Evolutionary conservation across 2,888 invertebrate species (phyloP).

Genomic region (Diaperis boleti): DNA sequence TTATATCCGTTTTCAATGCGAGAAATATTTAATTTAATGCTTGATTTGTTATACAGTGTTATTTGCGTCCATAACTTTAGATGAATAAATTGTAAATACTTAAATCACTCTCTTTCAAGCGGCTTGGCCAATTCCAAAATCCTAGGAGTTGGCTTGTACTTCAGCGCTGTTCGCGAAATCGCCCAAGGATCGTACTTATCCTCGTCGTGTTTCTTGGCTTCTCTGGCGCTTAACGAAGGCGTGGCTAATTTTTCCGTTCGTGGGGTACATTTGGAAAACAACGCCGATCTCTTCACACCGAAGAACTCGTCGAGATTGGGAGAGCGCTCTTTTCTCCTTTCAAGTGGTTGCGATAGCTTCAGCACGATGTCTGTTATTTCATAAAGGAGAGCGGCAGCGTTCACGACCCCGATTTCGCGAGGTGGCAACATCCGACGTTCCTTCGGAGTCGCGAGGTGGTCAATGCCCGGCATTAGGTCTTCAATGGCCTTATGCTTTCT

Average conservation of each 20-base stretch:
- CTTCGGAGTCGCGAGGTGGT: slow-evolving; percentile 51
- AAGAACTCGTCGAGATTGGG: slow-evolving; percentile 24
- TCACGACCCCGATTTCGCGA: slow-evolving; percentile 45
- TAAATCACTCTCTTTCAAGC: slow-evolving; percentile 50
- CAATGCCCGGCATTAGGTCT: slow-evolving; percentile 30
- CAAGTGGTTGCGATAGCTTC: slow-evolving; percentile 47
- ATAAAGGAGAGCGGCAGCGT: slow-evolving; percentile 49
- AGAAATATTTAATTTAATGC: slow-evolving; percentile 46
- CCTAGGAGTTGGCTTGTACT: slow-evolving; percentile 65
- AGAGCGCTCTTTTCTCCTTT: slow-evolving; percentile 37
- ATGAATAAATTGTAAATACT: slow-evolving; percentile 63
- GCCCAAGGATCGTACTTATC: slow-evolving; percentile 68
- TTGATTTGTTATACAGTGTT: slow-evolving; percentile 61
- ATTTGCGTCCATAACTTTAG: slow-evolving; percentile 65
- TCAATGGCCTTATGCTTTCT: slow-evolving; percentile 17
- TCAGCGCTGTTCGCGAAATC: slow-evolving; percentile 68
- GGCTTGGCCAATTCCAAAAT: slow-evolving; percentile 68
- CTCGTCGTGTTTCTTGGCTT: slow-evolving; percentile 63
- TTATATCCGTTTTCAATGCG: slow-evolving; percentile 34
- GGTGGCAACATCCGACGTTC: slow-evolving; percentile 40
- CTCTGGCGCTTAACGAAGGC: slow-evolving; percentile 56
- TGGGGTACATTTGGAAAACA: slow-evolving; percentile 47
- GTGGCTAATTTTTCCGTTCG: slow-evolving; percentile 57
- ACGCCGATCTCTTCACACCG: slow-evolving; percentile 47
- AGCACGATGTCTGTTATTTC: slow-evolving; percentile 49